Base-by-base conservation (phyloP, 2,113 vertebrate genomes). In the Crotalus horridus region DNA sequence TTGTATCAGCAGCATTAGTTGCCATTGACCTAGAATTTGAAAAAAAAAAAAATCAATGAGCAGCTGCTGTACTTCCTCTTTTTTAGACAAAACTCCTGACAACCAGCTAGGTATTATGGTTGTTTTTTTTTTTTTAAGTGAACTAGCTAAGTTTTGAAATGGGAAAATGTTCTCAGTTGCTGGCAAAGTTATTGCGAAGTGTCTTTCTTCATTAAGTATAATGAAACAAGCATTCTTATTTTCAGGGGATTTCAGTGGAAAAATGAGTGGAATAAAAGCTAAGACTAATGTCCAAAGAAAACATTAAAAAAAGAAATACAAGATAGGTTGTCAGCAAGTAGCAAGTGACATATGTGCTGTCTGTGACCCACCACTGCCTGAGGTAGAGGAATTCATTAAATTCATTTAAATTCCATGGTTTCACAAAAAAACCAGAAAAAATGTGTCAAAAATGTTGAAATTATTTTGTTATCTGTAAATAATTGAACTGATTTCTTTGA, bases 401-500 rank as follows among this genome's bases (percentile, higher is more conserved):
- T 46, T 5, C 46, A 46, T 46, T 21, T 29, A 39, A 90, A 81
- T 54, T 90, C 81, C 20, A 74, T 39, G 20, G 69, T n/a, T n/a
- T 69, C 61, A 69, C 61, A 11, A 29, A 23, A 74, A 53, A 53
- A 23, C 5, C 43, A 64, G 48, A 8, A 39, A 39, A 74, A 90
- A 81, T 90, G 29, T 11, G 24, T 74, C 26, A 17, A 12, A 90
- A 69, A 17, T 51, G 24, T 69, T 69, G 59, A 74, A n/a, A n/a
- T 53, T 74, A 54, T 74, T 53, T 74, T 90, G 46, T 90, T 90
- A 29, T 90, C 8, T 90, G 69, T 90, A 69, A 90, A 90, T 29
- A 69, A 29, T 26, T 90, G 89, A 48, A 90, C 11, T 90, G 46
- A 53, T 69, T 53, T 53, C 26, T 90, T 90, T 54, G 29, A 48